Base-by-base conservation (phyloP, 2,797 vertebrate genomes). In the Sebastes matsubarae region DNA sequence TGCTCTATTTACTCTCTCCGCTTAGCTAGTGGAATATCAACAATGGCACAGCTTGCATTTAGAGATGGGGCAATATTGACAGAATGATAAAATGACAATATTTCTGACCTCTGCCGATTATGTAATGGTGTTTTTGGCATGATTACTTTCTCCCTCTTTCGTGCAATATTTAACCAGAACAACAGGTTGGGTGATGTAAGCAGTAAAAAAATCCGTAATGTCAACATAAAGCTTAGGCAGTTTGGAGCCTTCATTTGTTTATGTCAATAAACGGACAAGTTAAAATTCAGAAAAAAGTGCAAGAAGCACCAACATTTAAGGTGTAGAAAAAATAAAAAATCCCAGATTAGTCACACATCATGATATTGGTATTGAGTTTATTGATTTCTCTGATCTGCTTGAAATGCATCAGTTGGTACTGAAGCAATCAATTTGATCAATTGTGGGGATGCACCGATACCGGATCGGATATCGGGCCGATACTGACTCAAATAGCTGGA, bases 1-100 rank as follows among this genome's bases (percentile, higher is more conserved):
- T 80, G 79, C 78, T 85, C 80, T 81, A 88, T 91, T 90, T 89
- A 86, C 90, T 81, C 61, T 22, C 69, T 20, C 25, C 0, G 50
- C 77, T 71, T 25, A 60, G 75, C 74, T 30, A 30, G 77, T 60
- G 76, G 42, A 69, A 54, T 24, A 86, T 85, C 66, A 82, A 73
- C 80, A 70, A 55, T 29, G 79, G 63, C 72, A 63, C 84, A 82
- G 85, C 70, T 77, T 84, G 60, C 46, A 38, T 71, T 73, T 46
- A 63, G 29, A 79, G 52, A 54, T 30, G 9, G 4, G 4, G 8
- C 25, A 20, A 22, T 61, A 34, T 42, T 72, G 32, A 36, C 60
- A 38, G 11, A 27, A 20, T 30, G 25, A 67, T 59, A 14, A n/a
- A 24, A 24, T 63, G 8, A 55, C 54, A 42, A 14, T 30, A 66